Evolutionary conservation across 1,140 invertebrate genomes (phyloP).

Genomic region (Manduca sexta): DNA sequence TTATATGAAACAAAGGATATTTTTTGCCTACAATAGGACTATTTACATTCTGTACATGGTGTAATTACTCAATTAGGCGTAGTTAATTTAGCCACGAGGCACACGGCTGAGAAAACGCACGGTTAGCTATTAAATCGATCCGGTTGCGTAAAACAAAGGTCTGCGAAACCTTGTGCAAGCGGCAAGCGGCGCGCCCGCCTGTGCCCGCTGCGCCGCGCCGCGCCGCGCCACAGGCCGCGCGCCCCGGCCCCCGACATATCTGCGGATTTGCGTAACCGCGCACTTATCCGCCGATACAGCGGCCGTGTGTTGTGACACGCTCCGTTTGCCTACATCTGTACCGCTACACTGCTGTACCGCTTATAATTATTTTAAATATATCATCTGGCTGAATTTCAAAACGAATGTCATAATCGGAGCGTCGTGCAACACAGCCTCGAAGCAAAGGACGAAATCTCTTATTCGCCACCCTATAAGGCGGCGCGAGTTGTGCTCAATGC

Average conservation of each 20-base stretch:
- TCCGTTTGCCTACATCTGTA: slow-evolving; percentile 46
- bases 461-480: too few relatives aligned
- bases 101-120: slow-evolving; percentile 59
- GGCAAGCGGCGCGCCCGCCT: slow-evolving; percentile 59
- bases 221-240: too few relatives aligned
- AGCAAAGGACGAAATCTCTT: too few relatives aligned
- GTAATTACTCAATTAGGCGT: slow-evolving; percentile 32
- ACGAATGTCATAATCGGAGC: slow-evolving; percentile 1
- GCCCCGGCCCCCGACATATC: slow-evolving; percentile 70
- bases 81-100: slow-evolving; percentile 38
- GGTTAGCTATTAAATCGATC: slow-evolving; percentile 67
- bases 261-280: slow-evolving; percentile 70
- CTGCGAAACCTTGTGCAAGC: slow-evolving; percentile 72
- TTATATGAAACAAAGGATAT: too few relatives aligned
- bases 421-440: too few relatives aligned
- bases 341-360: slow-evolving; percentile 10
- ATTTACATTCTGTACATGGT: too few relatives aligned
- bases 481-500: too few relatives aligned
- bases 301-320: slow-evolving; percentile 63
- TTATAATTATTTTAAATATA: background rate
- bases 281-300: slow-evolving; percentile 67
- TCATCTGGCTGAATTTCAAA: slow-evolving; percentile 2
- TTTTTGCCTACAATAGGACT: too few relatives aligned
- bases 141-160: slow-evolving; percentile 73
- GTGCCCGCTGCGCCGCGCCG: too few relatives aligned